phyloP scores from a whole-genome alignment of 2,888 invertebrate species.

The Hydroisotoma schaefferi region DNA sequence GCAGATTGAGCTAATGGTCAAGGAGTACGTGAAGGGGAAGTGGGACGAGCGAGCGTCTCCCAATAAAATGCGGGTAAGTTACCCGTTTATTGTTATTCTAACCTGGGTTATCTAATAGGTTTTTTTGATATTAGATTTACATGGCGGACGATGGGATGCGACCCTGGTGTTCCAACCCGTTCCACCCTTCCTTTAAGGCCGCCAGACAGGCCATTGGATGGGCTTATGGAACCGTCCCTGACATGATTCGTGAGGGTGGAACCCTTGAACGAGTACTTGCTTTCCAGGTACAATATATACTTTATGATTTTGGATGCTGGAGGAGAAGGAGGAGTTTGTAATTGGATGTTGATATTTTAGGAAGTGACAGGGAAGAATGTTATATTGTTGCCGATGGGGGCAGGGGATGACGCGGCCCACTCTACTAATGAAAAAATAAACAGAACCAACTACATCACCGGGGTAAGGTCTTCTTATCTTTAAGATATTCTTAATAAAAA shows the following conservation, averaged over 20 bases:
- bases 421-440: slow-evolving; percentile 97
- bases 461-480: slow-evolving; percentile 61
- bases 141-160: slow-evolving; percentile 50
- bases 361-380: slow-evolving; percentile 90
- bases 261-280: slow-evolving; percentile 16
- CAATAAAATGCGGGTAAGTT: slow-evolving; percentile 67
- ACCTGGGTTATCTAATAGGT: not conserved
- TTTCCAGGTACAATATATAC: not conserved
- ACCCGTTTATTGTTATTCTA: too few relatives aligned
- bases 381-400: slow-evolving; percentile 88
- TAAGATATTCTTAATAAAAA: slow-evolving; percentile 2
- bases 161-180: slow-evolving; percentile 90
- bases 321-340: too few relatives aligned
- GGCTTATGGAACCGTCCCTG: slow-evolving; percentile 87
- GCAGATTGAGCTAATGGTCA: slow-evolving; percentile 74
- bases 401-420: slow-evolving; percentile 95
- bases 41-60: slow-evolving; percentile 79
- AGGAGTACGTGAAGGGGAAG: slow-evolving; percentile 67
- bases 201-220: slow-evolving; percentile 74
- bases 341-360: slow-evolving; percentile 53
- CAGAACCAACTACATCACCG: slow-evolving; percentile 85
- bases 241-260: slow-evolving; percentile 94
- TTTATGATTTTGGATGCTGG: too few relatives aligned
- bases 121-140: slow-evolving; percentile 17
- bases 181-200: slow-evolving; percentile 87